phyloP scores from a whole-genome alignment of 2,797 vertebrate species.

The Zenarchopterus dispar region DNA sequence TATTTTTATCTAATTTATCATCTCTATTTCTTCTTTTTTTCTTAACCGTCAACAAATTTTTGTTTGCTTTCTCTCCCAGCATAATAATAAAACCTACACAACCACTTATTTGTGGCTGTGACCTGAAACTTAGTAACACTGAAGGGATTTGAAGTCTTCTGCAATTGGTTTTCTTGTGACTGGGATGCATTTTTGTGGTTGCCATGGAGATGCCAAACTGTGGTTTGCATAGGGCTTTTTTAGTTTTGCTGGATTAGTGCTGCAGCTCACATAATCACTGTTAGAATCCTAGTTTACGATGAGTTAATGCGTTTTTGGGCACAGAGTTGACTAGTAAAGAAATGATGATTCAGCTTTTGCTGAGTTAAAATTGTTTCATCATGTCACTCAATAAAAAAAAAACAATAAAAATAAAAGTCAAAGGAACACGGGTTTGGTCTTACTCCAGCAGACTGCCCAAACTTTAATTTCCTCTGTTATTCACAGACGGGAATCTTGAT shows the following conservation, averaged over 20 bases:
- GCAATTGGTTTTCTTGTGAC: constrained; percentile 56
- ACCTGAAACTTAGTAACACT: constrained; percentile 40
- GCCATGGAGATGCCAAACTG: constrained; percentile 57
- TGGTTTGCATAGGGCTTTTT: constrained; percentile 35
- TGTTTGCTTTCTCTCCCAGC: constrained; percentile 16
- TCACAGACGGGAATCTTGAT: not conserved
- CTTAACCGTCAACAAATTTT: constrained; percentile 18
- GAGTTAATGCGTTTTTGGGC: constrained; percentile 64
- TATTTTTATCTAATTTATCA: not conserved
- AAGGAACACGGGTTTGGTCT: constrained; percentile 23
- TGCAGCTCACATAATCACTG: constrained; percentile 16
- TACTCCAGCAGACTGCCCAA: not conserved
- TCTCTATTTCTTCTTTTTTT: constrained; percentile 6
- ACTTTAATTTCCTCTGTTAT: constrained; percentile 10
- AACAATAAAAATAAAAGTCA: not conserved
- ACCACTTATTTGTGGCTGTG: constrained; percentile 27
- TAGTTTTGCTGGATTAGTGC: constrained; percentile 31
- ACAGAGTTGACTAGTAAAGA: constrained; percentile 39
- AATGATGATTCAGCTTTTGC: constrained; percentile 18
- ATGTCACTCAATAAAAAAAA: constrained; percentile 39
- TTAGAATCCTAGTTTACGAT: constrained; percentile 31
- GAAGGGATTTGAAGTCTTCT: constrained; percentile 43
- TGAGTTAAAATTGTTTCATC: constrained; percentile 15
- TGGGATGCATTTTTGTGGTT: constrained; percentile 58
- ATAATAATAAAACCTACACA: constrained; percentile 27